Conservation (phyloP, 2,113 vertebrate genomes). For the Phyllopteryx taeniolatus region DNA sequence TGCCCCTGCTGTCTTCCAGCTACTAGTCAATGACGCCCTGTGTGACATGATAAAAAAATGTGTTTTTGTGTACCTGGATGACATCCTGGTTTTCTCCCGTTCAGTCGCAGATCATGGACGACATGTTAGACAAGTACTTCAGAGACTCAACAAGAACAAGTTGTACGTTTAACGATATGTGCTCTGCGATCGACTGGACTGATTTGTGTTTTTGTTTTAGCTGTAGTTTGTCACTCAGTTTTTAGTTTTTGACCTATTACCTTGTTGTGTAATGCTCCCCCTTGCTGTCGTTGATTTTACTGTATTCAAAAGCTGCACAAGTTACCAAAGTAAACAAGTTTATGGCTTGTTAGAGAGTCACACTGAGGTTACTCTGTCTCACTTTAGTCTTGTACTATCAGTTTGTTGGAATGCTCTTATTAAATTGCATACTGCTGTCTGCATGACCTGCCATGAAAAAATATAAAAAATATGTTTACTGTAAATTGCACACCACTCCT, state of each 20-base stretch:
- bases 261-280: no score
- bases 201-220: background rate
- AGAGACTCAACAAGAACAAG: no score
- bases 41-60: no score
- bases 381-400: slow-evolving; percentile 46
- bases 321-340: slow-evolving; percentile 16
- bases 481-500: slow-evolving; percentile 81
- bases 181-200: no score
- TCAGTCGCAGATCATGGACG: no score
- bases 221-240: background rate
- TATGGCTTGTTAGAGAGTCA: slow-evolving; percentile 22
- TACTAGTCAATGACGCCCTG: no score
- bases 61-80: no score
- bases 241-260: no score
- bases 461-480: slow-evolving; percentile 97
- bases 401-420: slow-evolving; percentile 68
- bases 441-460: slow-evolving; percentile 85
- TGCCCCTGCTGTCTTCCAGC: no score
- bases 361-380: slow-evolving; percentile 39
- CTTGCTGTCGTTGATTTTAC: background rate
- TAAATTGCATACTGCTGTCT: slow-evolving; percentile 69
- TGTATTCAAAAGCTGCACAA: background rate
- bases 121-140: no score
- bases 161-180: no score
- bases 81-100: no score